Evolutionary conservation across 2,797 vertebrate species (phyloP), one percentile per base, ranked within the genome.

Genomic region (Sebastes cheni): DNA sequence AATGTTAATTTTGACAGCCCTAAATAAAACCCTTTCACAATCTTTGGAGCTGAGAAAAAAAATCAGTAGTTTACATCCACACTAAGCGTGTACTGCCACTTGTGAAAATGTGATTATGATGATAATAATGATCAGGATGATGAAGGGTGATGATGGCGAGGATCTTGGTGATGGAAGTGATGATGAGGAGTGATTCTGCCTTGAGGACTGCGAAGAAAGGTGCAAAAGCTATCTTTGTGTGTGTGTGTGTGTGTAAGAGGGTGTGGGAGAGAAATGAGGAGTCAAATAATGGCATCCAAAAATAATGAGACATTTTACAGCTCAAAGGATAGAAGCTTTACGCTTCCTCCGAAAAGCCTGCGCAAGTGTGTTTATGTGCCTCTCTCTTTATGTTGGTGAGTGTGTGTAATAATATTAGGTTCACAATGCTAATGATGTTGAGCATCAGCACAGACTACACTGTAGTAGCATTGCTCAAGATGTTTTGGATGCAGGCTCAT

Each of bases 51-150:
- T 68, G 25, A 65, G 22, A 25, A 65, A 25, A 23, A 60, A 67
- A 39, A 25, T 25, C 5, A 0, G 64, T n/a, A 32, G 29, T 66
- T 46, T 50, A 20, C 16, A n/a, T 67, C 11, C 11, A 29, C 3
- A 23, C 23, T 9, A 36, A 59, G 72, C 23, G 54, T 58, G 29
- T 46, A 20, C 32, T 46, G 34, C 46, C 22, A 18, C 64, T 56
- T 62, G 5, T 46, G 27, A 66, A 71, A 74, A 60, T 71, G 30
- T 61, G 13, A 72, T 67, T 79, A 66, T 81, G 25, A 72, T 42
- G 39, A 27, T 14, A 60, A 58, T 66, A 60, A 61, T 22, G 56
- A 77, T 4, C 29, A 18, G 3, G 20, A 30, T 30, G 20, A 81
- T 52, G 46, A 68, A 55, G 25, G 68, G 52, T 1, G 29, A 34